Conservation (phyloP, 2,113 vertebrate species). For the Aythya baeri region DNA sequence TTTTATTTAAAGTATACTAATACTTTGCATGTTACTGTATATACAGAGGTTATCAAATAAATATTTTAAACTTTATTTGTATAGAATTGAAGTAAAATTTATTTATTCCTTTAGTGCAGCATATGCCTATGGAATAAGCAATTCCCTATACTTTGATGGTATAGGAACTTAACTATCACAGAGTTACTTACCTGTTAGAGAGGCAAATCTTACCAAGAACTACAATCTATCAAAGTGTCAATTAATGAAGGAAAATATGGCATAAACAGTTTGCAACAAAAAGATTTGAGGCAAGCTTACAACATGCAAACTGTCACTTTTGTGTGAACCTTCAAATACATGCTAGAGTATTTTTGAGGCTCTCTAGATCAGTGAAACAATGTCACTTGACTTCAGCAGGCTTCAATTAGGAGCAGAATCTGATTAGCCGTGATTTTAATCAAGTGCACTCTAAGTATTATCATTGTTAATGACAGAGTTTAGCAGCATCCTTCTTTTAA, state of each 20-base stretch:
- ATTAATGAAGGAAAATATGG: not conserved
- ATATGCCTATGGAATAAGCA: not conserved
- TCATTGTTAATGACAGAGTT: not conserved
- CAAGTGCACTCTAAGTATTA: not conserved
- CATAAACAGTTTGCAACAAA: not conserved
- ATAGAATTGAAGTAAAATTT: not conserved
- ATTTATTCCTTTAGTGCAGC: not conserved
- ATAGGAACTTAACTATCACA: not conserved
- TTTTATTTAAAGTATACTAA: not conserved
- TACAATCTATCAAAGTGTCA: not conserved
- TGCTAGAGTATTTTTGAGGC: not conserved
- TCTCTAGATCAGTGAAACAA: not conserved
- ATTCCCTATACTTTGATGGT: not conserved
- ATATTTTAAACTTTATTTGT: not conserved
- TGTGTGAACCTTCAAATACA: not conserved
- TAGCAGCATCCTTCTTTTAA: not conserved
- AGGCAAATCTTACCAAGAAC: not conserved
- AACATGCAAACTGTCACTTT: not conserved
- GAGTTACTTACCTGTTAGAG: not conserved
- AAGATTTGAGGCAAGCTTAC: not conserved
- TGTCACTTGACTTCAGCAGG: not conserved
- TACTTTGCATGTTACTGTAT: not conserved
- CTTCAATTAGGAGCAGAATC: not conserved
- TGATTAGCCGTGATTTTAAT: slow-evolving; percentile 18
- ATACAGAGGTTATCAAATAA: not conserved